Base-by-base conservation (phyloP, 2,888 invertebrate genomes). In the Acronicta aceris region DNA sequence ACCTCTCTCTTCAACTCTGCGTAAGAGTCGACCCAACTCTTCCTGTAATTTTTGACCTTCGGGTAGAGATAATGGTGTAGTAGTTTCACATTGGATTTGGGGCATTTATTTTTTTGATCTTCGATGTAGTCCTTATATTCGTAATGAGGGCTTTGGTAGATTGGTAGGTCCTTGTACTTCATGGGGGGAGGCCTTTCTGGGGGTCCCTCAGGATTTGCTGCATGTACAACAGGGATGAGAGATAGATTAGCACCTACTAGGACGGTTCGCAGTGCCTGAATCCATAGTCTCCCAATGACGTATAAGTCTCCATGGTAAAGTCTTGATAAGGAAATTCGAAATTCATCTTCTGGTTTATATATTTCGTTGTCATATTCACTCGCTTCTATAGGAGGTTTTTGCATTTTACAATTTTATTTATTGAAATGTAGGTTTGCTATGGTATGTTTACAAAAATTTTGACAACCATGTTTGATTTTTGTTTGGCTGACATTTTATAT, bases 101-200 rank as follows among this genome's bases (percentile, higher is more conserved):
- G 83, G 38, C 89, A 89, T 60, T 76, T n/a, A n/a, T n/a, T 85
- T 0, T 73, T 50, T 47, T 78, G 65, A 0, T 81, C 76, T 47
- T 70, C 83, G 0, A 78, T 0, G 5, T 84, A 83, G 0, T 89
- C 82, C 58, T 90, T 89, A 62, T 91, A 92, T 1, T 87, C 85
- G 10, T 75, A 71, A 54, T 92, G 90, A 0, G 90, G 92, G 2
- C 81, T 74, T 48, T 80, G 58, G 74, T 92, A 91, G 0, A 91
- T 16, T 0, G 92, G 88, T 0, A 93, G 65, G 3, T 93, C 92
- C 56, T 80, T 82, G 52, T 86, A 90, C 59, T 81, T 90, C 90
- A 91, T 91, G 3, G 80, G 79, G 0, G 90, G 88, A 0, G 92
- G 92, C 53, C 66, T 86, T 38, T 78, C 40, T 2, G 79, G 80